Percentiles rank a stretch among this genome's conserved stretches.
Evolutionary conservation across 1,140 invertebrate genomes (phyloP).

Genomic region (Drosophila willistoni): DNA sequence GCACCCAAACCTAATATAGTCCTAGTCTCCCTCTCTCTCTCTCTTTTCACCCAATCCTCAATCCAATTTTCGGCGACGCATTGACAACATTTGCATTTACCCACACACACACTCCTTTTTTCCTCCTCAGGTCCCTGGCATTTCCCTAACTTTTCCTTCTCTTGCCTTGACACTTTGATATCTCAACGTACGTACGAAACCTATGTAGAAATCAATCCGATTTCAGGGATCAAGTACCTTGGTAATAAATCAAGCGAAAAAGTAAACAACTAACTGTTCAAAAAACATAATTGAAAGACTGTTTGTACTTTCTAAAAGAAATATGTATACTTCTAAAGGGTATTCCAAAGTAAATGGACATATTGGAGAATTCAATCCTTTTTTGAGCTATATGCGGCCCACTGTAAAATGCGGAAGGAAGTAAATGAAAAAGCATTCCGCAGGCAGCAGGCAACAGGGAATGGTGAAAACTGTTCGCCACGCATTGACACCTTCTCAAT

Average conservation of each 20-base stretch:
- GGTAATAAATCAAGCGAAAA: conserved; percentile 1
- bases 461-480: conserved; percentile 30
- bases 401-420: conserved; percentile 25
- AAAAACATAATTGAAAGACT: too few relatives aligned
- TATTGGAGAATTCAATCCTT: too few relatives aligned
- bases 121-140: neutral
- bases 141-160: neutral
- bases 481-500: conserved; percentile 74
- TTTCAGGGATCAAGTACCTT: conserved; percentile 38
- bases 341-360: too few relatives aligned
- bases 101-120: conserved; percentile 14
- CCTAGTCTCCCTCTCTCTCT: too few relatives aligned
- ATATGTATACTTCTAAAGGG: too few relatives aligned
- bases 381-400: neutral
- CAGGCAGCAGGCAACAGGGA: conserved; percentile 7
- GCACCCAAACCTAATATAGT: neutral
- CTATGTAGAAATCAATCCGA: conserved; percentile 40
- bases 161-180: neutral
- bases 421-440: conserved; percentile 18
- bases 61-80: conserved; percentile 78
- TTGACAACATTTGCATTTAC: conserved; percentile 78
- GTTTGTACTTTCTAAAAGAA: too few relatives aligned
- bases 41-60: conserved; percentile 22
- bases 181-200: neutral
- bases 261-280: too few relatives aligned